Evolutionary conservation across 2,888 invertebrate species (phyloP).

Genomic region (Heliconius erato): DNA sequence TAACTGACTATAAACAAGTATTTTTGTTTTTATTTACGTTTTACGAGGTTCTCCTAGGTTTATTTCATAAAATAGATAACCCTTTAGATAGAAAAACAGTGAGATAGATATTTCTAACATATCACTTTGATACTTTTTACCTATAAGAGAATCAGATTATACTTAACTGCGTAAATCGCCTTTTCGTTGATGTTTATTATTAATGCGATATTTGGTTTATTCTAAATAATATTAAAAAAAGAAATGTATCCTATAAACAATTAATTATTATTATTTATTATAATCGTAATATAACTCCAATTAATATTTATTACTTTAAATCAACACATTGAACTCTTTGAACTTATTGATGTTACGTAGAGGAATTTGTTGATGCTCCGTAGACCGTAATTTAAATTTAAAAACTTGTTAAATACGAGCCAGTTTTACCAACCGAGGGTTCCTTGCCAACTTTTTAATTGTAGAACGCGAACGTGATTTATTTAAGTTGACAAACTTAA

Average conservation of each 20-base stretch:
- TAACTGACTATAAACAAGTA: background rate
- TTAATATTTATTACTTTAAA: slow-evolving; percentile 1
- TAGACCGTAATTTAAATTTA: background rate
- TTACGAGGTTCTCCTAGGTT: background rate
- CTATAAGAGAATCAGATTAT: too few species aligned
- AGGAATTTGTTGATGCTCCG: background rate
- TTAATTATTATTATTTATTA: background rate
- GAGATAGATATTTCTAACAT: background rate
- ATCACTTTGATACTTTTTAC: background rate
- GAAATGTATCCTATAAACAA: too few species aligned
- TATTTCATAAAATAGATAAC: too few species aligned
- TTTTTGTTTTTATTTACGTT: background rate
- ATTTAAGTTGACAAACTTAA: too few species aligned
- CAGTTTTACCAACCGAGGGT: background rate
- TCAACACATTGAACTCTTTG: background rate
- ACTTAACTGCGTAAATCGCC: too few species aligned
- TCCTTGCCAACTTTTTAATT: background rate
- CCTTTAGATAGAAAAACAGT: background rate
- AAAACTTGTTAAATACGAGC: background rate
- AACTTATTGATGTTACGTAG: slow-evolving; percentile 6
- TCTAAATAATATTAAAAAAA: too few species aligned
- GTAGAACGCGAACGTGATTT: too few species aligned
- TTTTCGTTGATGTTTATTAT: too few species aligned
- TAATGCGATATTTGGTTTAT: too few species aligned
- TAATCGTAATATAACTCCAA: background rate